Evolutionary conservation across 2,888 invertebrate genomes (phyloP).

Genomic region (Poecilus cupreus): DNA sequence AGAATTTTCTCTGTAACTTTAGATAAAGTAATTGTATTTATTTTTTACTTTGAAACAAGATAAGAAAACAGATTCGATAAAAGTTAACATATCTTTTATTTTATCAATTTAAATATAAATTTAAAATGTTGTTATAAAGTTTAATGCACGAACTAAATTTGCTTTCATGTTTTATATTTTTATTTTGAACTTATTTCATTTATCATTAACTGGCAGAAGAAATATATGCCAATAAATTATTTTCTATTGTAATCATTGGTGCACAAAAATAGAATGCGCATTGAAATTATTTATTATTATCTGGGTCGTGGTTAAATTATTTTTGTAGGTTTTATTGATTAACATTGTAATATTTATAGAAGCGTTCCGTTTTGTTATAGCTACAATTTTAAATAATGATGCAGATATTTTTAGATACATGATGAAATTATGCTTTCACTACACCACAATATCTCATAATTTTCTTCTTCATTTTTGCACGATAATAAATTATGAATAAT

Average conservation of each 20-base stretch:
- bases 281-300: not conserved
- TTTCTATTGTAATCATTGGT: too few species aligned
- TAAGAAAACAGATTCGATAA: constrained; percentile 2
- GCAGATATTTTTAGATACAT: not conserved
- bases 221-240: too few species aligned
- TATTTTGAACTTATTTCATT: too few species aligned
- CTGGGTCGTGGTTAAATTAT: not conserved
- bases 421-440: not conserved
- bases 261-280: too few species aligned
- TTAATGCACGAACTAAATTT: too few species aligned
- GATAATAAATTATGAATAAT: too few species aligned
- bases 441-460: not conserved
- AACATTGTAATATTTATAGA: not conserved
- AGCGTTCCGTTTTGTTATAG: not conserved
- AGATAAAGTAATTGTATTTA: constrained; percentile 19
- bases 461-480: too few species aligned
- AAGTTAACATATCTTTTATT: constrained; percentile 34
- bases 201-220: too few species aligned
- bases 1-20: not conserved
- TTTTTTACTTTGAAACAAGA: not conserved
- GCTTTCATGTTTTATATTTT: too few species aligned
- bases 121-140: constrained; percentile 11
- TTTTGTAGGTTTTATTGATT: not conserved
- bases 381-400: not conserved
- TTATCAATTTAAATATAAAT: constrained; percentile 15